phyloP scores from a whole-genome alignment of 1,140 invertebrate genomes.

The Drosophila ogumai region DNA sequence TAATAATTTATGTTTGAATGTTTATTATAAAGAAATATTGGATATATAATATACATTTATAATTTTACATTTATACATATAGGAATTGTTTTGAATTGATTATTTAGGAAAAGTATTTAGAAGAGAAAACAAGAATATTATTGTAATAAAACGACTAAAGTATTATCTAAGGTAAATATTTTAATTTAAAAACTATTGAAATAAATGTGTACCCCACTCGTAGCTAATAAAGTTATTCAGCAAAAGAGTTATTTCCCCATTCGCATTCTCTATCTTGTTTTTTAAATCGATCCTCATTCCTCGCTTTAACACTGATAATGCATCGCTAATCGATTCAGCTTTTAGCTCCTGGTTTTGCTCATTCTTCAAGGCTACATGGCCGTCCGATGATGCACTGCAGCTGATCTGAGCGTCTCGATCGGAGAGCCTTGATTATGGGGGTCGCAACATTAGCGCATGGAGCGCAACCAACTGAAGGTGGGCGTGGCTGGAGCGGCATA shows the following conservation, averaged over 20 bases:
- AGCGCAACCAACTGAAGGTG: slow-evolving; percentile 16
- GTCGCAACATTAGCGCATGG: slow-evolving; percentile 58
- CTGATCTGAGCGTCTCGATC: slow-evolving; percentile 39
- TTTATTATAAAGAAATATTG: too few relatives aligned
- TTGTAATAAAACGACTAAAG: neutral
- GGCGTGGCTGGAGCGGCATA: slow-evolving; percentile 44
- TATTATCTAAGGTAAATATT: neutral
- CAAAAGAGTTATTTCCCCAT: neutral
- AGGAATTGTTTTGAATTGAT: too few relatives aligned
- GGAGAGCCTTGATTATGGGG: slow-evolving; percentile 61
- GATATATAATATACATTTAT: too few relatives aligned
- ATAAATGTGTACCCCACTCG: neutral
- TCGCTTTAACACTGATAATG: slow-evolving; percentile 11
- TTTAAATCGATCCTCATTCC: slow-evolving; percentile 24
- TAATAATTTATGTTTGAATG: too few relatives aligned
- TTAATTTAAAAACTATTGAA: neutral
- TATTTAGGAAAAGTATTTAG: rapidly evolving
- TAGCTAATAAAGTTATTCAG: slow-evolving; percentile 1
- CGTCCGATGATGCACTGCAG: neutral
- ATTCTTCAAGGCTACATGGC: slow-evolving; percentile 9
- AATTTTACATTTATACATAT: too few relatives aligned
- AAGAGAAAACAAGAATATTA: neutral
- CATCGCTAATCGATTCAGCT: slow-evolving; percentile 5
- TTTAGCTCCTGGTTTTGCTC: neutral
- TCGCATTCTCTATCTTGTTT: neutral